Base-by-base conservation (phyloP, 2,888 invertebrate genomes). In the Pogonocherus hispidulus region DNA sequence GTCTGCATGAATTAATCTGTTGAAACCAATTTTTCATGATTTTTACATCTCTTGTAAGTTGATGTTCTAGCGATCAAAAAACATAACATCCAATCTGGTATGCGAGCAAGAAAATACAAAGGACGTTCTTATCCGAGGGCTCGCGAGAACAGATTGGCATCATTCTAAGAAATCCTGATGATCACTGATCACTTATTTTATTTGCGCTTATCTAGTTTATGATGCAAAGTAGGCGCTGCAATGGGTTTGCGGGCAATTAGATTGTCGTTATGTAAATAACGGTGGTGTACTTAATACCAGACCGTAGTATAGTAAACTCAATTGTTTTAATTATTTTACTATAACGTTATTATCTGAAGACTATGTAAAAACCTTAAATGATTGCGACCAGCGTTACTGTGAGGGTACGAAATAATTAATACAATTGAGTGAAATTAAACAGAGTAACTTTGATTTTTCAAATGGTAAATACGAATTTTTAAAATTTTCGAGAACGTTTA, bases 141-240 rank as follows among this genome's bases (percentile, higher is more conserved):
- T 22, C n/a, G n/a, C n/a, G n/a, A 23, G 22, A n/a, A 51, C 23
- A 23, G 52, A 54, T 32, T 54, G 52, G 14, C 27, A 11, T 35
- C 18, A 54, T 54, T 16, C 14, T 8, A n/a, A 3, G n/a, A n/a
- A 16, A 27, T 16, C 51, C 23, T 16, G 18, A 18, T 16, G 20
- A 27, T 9, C 32, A 27, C n/a, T n/a, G n/a, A n/a, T n/a, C n/a
- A n/a, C n/a, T n/a, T n/a, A n/a, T n/a, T 54, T 35, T 8, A 57
- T 20, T 46, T 22, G 20, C n/a, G 37, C 44, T 23, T 57, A 41
- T 57, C 41, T 57, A n/a, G n/a, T n/a, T n/a, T n/a, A n/a, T n/a
- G n/a, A 57, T 41, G 9, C 41, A 11, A 57, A 14, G 22, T 44
- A 46, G 20, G 57, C 57, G 37, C 18, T 44, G 19, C 44, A 57